These are phyloP conservation scores for Tyrophagus putrescentiae DNA, from an alignment of 1,140 invertebrate genomes.

Conservation along the genomic window DNA sequence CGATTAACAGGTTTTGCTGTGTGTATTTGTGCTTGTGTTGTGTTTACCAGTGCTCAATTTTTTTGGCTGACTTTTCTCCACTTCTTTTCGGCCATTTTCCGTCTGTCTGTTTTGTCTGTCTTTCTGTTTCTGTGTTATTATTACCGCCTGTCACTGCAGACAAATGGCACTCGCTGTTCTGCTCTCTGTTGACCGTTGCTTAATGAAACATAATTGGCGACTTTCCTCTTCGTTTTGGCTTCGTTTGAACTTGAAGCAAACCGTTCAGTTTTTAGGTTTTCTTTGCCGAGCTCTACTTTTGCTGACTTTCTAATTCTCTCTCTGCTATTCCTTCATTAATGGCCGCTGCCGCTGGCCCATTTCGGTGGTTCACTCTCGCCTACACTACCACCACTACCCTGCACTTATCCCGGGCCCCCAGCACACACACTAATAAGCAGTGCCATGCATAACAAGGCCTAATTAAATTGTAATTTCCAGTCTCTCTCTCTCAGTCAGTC, in stretches of 20 bases:
- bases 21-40: background rate
- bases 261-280: background rate
- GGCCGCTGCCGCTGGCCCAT: background rate
- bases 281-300: background rate
- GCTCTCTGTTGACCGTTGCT: background rate
- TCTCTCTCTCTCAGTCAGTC: too few species aligned
- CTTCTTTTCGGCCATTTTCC: too few species aligned
- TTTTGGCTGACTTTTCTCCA: too few species aligned
- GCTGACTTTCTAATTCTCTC: background rate
- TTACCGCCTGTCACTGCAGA: background rate
- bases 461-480: slow-evolving; percentile 10
- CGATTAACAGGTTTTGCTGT: background rate
- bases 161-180: background rate
- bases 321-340: background rate
- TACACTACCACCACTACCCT: too few species aligned
- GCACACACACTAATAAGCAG: slow-evolving; percentile 3
- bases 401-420: slow-evolving; percentile 1
- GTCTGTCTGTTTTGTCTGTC: background rate
- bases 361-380: too few species aligned
- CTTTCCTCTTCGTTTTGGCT: background rate
- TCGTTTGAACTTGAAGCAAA: background rate
- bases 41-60: too few species aligned
- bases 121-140: slow-evolving; percentile 2
- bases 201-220: background rate
- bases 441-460: slow-evolving; percentile 10